Evolutionary conservation across 2,113 vertebrate species (phyloP).

Genomic region (Otocyon megalotis): DNA sequence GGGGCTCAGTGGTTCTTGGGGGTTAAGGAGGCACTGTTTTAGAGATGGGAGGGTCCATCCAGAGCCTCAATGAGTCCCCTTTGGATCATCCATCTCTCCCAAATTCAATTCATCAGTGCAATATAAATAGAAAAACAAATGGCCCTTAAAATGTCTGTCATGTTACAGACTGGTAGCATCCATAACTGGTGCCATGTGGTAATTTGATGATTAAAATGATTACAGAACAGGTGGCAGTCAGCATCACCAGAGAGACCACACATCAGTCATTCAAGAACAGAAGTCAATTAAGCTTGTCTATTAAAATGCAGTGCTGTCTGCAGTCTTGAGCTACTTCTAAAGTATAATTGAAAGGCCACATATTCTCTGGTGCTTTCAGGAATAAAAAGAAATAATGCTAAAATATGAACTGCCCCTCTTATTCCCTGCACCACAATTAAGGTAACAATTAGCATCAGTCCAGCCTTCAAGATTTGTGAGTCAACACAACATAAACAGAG

Average conservation of each 20-base stretch:
- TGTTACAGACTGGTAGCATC: constrained; percentile 76
- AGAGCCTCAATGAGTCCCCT: constrained; percentile 13
- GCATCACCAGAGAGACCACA: constrained; percentile 73
- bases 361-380: not conserved
- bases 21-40: not conserved
- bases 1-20: not conserved
- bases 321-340: constrained; percentile 52
- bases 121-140: constrained; percentile 77
- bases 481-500: not conserved
- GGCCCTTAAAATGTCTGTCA: constrained; percentile 78
- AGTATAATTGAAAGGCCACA: constrained; percentile 52
- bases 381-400: constrained; percentile 28
- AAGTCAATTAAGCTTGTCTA: constrained; percentile 81
- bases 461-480: not conserved
- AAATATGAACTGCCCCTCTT: not conserved
- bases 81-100: not conserved
- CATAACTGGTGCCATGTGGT: constrained; percentile 63
- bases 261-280: constrained; percentile 81
- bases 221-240: constrained; percentile 82
- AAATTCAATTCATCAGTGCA: constrained; percentile 74
- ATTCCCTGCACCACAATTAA: not conserved
- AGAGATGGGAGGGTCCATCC: not conserved
- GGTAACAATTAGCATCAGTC: not conserved
- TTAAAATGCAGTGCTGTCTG: constrained; percentile 67
- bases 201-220: constrained; percentile 83